Evolutionary conservation across 2,113 vertebrate species (phyloP).

Genomic region (Chunga burmeisteri): DNA sequence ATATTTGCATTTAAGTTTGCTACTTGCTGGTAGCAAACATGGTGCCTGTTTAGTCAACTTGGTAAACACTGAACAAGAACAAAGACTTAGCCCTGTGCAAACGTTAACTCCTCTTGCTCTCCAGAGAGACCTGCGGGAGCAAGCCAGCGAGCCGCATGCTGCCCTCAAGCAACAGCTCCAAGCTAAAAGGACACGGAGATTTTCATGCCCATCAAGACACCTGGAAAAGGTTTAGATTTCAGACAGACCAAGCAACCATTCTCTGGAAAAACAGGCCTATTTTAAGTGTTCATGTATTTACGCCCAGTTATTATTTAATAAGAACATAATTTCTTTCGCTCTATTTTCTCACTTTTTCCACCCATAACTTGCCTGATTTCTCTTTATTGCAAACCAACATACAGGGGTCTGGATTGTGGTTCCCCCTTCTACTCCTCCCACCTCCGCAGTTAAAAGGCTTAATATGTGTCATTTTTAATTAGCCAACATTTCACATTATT

Average conservation of each 20-base stretch:
- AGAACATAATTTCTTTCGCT: background rate
- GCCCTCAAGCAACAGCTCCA: background rate
- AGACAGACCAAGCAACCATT: background rate
- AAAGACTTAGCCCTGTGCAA: slow-evolving; percentile 12
- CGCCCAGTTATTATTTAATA: background rate
- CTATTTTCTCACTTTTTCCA: background rate
- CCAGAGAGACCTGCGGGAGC: background rate
- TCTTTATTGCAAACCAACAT: background rate
- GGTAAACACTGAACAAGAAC: slow-evolving; percentile 22
- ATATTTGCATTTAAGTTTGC: background rate
- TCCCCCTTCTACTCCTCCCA: background rate
- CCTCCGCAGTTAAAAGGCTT: background rate
- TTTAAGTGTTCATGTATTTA: background rate
- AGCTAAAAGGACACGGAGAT: background rate
- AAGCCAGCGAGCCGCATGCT: background rate
- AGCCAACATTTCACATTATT: background rate
- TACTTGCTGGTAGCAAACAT: background rate
- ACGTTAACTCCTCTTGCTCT: background rate
- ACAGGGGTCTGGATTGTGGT: background rate
- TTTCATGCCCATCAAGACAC: background rate
- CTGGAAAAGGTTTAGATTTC: background rate
- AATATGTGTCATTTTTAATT: background rate
- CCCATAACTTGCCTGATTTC: background rate
- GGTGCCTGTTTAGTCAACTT: slow-evolving; percentile 2
- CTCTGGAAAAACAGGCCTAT: background rate